These are phyloP conservation scores for Ophion costatus DNA, from an alignment of 2,888 invertebrate genomes.

Conservation along the genomic window DNA sequence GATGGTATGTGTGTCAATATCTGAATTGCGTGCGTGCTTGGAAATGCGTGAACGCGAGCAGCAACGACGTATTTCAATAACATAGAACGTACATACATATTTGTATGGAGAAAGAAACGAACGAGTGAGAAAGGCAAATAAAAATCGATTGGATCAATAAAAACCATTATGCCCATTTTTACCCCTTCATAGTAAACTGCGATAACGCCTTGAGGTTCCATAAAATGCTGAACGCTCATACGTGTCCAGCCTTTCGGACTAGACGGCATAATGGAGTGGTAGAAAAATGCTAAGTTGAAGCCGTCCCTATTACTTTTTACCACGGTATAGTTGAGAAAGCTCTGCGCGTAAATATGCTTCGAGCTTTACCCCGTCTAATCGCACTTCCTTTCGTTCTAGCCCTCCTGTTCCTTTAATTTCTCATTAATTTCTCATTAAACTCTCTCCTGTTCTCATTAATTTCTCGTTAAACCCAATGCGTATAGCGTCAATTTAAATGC, in stretches of 20 bases:
- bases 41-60: background rate
- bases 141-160: constrained; percentile 71
- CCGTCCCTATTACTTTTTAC: constrained; percentile 13
- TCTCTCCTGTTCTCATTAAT: too few species aligned
- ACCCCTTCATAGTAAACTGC: constrained; percentile 64
- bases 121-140: constrained; percentile 64
- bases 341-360: constrained; percentile 1
- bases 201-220: constrained; percentile 74
- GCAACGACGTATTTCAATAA: background rate
- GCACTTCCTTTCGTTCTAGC: background rate
- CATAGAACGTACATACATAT: constrained; percentile 8
- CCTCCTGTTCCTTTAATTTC: background rate
- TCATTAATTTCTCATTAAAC: too few species aligned
- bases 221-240: constrained; percentile 76
- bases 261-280: constrained; percentile 37
- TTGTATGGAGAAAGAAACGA: constrained; percentile 25
- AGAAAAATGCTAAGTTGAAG: background rate
- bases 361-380: background rate
- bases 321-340: constrained; percentile 47
- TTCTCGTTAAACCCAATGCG: too few species aligned
- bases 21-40: background rate
- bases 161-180: constrained; percentile 67
- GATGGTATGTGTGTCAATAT: background rate
- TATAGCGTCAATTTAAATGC: too few species aligned
- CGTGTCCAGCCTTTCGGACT: constrained; percentile 72